phyloP scores from a whole-genome alignment of 2,797 vertebrate genomes.

The Coilia nasus region DNA sequence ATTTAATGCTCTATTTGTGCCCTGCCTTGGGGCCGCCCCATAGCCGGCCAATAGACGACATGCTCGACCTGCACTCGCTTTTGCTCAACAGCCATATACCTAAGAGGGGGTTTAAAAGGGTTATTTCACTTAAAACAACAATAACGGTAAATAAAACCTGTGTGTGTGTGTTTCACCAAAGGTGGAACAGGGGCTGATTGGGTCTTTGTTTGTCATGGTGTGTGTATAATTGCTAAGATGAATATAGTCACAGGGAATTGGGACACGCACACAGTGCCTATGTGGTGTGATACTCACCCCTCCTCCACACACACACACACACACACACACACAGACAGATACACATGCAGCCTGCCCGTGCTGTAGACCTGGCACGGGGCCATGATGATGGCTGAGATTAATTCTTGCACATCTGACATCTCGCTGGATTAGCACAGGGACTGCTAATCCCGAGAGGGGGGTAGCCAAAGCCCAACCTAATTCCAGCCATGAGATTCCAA shows the following conservation, averaged over 20 bases:
- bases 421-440: slow-evolving; percentile 74
- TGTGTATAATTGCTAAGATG: slow-evolving; percentile 16
- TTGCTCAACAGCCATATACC: neutral
- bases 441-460: slow-evolving; percentile 72
- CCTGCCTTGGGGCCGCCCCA: slow-evolving; percentile 70
- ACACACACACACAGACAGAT: neutral
- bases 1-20: slow-evolving; percentile 81
- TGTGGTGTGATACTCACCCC: slow-evolving; percentile 7
- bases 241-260: neutral
- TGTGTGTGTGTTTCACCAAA: neutral
- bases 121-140: neutral
- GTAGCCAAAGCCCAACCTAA: slow-evolving; percentile 65
- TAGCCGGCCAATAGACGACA: slow-evolving; percentile 48
- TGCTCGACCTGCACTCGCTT: neutral
- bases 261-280: slow-evolving; percentile 6
- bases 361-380: neutral
- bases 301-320: neutral
- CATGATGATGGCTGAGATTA: slow-evolving; percentile 12
- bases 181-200: neutral
- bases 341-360: neutral
- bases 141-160: neutral
- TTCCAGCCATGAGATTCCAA: slow-evolving; percentile 55
- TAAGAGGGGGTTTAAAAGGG: neutral
- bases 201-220: neutral
- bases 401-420: slow-evolving; percentile 64